A percentile compares a stretch with the other conserved stretches of the same genome.
phyloP scores from a whole-genome alignment of 2,113 vertebrate species.

The Micronycteris hirsuta region DNA sequence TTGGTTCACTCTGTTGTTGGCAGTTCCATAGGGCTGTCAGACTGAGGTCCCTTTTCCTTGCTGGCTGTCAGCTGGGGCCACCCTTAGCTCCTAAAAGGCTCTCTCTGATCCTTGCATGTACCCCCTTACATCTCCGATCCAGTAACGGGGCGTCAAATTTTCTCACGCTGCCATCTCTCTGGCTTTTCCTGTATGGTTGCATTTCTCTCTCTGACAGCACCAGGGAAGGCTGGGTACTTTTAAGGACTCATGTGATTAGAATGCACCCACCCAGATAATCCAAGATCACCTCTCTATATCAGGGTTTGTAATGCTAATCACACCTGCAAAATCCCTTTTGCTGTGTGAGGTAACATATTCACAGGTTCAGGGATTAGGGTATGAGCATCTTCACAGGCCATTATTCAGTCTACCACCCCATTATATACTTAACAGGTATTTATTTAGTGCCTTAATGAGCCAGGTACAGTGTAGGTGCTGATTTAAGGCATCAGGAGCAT shows the following conservation, averaged over 20 bases:
- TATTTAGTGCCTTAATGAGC: neutral
- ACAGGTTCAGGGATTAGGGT: neutral
- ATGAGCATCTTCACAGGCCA: neutral
- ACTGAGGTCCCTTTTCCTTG: neutral
- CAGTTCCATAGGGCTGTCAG: neutral
- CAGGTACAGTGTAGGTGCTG: neutral
- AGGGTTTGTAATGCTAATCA: neutral
- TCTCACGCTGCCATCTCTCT: neutral
- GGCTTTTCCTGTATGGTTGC: neutral
- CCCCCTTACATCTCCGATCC: neutral
- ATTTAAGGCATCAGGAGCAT: neutral
- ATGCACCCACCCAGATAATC: neutral
- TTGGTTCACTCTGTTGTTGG: neutral
- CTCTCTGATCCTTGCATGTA: neutral
- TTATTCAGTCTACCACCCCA: neutral
- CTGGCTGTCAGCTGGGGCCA: neutral
- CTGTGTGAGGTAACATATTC: neutral
- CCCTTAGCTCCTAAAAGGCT: neutral
- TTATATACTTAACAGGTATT: neutral
- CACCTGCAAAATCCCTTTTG: neutral
- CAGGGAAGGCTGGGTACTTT: neutral
- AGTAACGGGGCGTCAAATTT: rapidly evolving
- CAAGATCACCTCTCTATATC: neutral
- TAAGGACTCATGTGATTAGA: neutral
- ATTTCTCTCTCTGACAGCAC: neutral